Evolutionary conservation across 2,888 invertebrate species (phyloP), one percentile per base, ranked within the genome.

Genomic region (Coecobrya sp.): DNA sequence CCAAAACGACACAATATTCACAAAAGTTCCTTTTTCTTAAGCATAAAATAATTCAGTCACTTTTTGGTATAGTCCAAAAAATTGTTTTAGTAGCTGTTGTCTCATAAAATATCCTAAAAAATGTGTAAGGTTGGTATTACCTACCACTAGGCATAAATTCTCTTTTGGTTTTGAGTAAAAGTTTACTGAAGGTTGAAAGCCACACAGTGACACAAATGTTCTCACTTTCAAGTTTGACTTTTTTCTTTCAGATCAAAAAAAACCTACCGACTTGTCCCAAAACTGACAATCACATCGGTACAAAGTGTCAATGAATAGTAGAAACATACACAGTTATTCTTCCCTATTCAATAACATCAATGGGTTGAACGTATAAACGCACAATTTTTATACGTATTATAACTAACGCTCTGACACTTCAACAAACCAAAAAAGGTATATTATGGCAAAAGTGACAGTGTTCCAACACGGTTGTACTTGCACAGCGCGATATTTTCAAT

Each of bases 161-260:
- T n/a, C 30, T 30, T n/a, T 45, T 45, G 45, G 11, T 30, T 7
- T 7, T 49, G 36, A 49, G 76, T 76, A 85, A 85, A 76, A 76
- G 86, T 86, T 86, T 25, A 86, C 42, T 52, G 55, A 76, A 86
- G 76, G 76, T 45, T 86, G 70, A 86, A 86, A 86, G 86, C 86
- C 86, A 73, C 86, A 86, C 55, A 25, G 55, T 86, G 86, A 86
- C 86, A 86, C 86, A 42, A 73, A 86, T 86, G 86, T 73, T 86
- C 85, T 86, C 59, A 25, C 73, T 73, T 86, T 73, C 86, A 86
- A 70, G 19, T 16, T 25, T 11, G 30, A 45, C 36, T 55, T 59
- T 42, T 55, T 68, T n/a, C n/a, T 5, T 85, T 45, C 7, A n/a
- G 19, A 22, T 45, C 22, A 76, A n/a, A n/a, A n/a, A n/a, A n/a